A percentile compares a stretch with the other conserved stretches of the same genome.
These are phyloP conservation scores for Trachelus iudaicus DNA, from an alignment of 2,888 invertebrate species.

Conservation along the genomic window DNA sequence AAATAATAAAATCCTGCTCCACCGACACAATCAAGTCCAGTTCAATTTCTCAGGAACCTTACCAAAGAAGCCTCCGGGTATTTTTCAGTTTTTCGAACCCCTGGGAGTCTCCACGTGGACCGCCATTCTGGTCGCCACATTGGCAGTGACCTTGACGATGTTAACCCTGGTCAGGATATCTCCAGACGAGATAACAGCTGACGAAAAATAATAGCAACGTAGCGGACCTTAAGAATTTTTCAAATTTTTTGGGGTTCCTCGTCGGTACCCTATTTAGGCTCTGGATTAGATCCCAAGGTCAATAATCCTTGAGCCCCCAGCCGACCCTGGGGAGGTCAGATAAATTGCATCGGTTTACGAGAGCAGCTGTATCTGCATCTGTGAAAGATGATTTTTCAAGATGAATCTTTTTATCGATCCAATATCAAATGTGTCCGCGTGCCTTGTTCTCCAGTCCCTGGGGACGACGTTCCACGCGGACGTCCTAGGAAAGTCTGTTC, in stretches of 20 bases:
- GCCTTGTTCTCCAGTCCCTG: background rate
- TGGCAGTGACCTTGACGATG: slow-evolving; percentile 71
- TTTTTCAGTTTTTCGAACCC: slow-evolving; percentile 76
- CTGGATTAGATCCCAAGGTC: slow-evolving; percentile 72
- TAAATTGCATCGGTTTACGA: background rate
- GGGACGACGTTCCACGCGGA: background rate
- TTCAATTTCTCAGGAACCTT: slow-evolving; percentile 63
- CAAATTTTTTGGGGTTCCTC: slow-evolving; percentile 76
- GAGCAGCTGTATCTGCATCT: background rate
- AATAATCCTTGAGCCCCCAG: background rate
- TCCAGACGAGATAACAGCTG: slow-evolving; percentile 74
- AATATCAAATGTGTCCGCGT: background rate
- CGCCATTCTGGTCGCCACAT: slow-evolving; percentile 71
- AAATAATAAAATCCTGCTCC: background rate
- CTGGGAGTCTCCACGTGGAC: slow-evolving; percentile 76
- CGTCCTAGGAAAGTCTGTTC: no score
- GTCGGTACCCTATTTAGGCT: slow-evolving; percentile 74
- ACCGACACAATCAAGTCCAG: background rate
- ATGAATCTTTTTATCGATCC: background rate
- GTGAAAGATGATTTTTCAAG: background rate
- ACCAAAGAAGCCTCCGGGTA: slow-evolving; percentile 71
- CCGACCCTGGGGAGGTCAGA: background rate
- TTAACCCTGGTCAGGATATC: slow-evolving; percentile 73
- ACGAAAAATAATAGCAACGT: slow-evolving; percentile 29
- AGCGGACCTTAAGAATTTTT: slow-evolving; percentile 48